Base-by-base conservation (phyloP, 2,888 invertebrate genomes). In the Autographa pulchrina region DNA sequence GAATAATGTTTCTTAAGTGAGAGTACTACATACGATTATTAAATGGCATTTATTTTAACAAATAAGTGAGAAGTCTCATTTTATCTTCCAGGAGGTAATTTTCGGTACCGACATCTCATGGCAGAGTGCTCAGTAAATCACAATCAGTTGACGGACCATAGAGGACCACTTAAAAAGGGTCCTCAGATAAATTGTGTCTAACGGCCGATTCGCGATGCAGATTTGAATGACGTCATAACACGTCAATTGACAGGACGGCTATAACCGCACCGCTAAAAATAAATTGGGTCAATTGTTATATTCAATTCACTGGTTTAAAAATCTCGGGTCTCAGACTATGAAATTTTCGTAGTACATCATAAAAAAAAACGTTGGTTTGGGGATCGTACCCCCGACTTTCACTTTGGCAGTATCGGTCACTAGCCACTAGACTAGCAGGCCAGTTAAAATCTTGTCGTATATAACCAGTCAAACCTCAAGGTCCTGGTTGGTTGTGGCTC, bases 211-310 rank as follows among this genome's bases (percentile, higher is more conserved):
- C 25, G 6, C 54, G 25, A 56, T 56, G 54, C 54, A 56, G 13
- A 56, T 56, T 56, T 56, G 54, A 11, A 56, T 56, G 54, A 56
- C 54, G 54, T 56, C 54, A 56, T 13, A 25, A 20, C 13, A 18
- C 20, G 54, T 18, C 54, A 56, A 56, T 56, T 56, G 54, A 56
- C 25, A 20, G 25, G 25, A 20, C 54, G 7, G 6, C n/a, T 48
- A 48, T 25, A 20, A 25, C 54, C 54, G 25, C 20, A 25, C 13
- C 9, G 54, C 25, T 56, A 20, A 56, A 25, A 56, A 56, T 20
- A 56, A 25, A 56, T 25, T 25, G 25, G 54, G 20, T 20, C 54
- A 56, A 56, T 56, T 56, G 54, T 56, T 25, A 25, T 20, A 56
- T 56, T 56, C 20, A 56, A 56, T 56, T 56, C 11, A 25, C 9